Conservation (phyloP, 64 coral and sea anemone species). For the Astreopora myriophthalma region DNA sequence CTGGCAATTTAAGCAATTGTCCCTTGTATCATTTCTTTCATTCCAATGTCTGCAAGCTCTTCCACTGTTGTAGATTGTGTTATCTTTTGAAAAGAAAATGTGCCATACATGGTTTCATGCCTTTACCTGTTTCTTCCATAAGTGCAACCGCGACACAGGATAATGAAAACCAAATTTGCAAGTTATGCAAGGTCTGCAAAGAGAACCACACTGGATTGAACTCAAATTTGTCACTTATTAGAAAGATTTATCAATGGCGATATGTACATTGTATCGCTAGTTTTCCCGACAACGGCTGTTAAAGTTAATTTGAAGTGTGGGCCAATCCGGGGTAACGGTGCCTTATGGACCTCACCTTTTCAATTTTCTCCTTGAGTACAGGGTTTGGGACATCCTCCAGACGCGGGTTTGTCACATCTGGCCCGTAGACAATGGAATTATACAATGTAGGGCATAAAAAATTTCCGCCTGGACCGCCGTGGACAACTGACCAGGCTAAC, state of each 20-base stretch:
- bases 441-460: neutral
- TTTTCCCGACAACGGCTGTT: too few relatives aligned
- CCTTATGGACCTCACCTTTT: neutral
- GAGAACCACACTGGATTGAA: too few relatives aligned
- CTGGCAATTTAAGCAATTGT: too few relatives aligned
- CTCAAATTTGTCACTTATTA: too few relatives aligned
- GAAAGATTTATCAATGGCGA: neutral
- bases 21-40: too few relatives aligned
- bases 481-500: neutral
- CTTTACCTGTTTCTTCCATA: neutral
- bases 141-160: too few relatives aligned
- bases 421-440: neutral
- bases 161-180: too few relatives aligned
- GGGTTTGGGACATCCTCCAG: neutral
- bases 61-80: neutral
- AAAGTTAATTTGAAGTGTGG: too few relatives aligned
- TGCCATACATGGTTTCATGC: neutral
- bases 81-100: neutral
- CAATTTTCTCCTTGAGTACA: neutral
- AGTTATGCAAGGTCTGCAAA: too few relatives aligned
- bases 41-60: neutral
- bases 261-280: neutral
- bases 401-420: neutral
- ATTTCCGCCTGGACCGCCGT: neutral
- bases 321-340: neutral